Evolutionary conservation across 2,113 vertebrate species (phyloP), one percentile per base, ranked within the genome.

Genomic region (Vulpes ferrilata): DNA sequence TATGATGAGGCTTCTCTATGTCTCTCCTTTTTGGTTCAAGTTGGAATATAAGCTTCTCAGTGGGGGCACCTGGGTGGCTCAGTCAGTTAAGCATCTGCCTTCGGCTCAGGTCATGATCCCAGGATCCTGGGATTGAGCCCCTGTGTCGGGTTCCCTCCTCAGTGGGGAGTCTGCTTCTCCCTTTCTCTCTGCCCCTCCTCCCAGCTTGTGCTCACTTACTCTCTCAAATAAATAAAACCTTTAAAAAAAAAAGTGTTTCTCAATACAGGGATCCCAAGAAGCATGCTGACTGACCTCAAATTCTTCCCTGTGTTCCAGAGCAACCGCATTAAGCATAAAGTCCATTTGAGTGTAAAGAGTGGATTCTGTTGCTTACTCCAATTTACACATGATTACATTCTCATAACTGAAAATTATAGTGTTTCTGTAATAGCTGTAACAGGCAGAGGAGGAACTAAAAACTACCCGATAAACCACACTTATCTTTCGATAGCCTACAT

Each of bases 371-470:
- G 62, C 82, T 73, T 65, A 38, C 48, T 79, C 80, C 78, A 73
- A 84, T 83, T 82, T 62, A 78, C n/a, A 20, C 19, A 82, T 60
- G 67, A 48, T 23, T 64, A 38, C 57, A 65, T 59, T 71, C 64
- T 92, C 38, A 17, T 57, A 51, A 81, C 55, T n/a, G 35, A 74
- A 81, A 93, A 67, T n/a, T 30, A 55, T 19, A 1, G 62, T 59
- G 55, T 92, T 81, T 60, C 48, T 35, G 17, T 67, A 85, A 59
- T 5, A 88, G 83, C 48, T 53, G 38, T 6, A 7, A 20, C 65
- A 85, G 53, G 38, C 12, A 62, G 73, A 83, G n/a, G 90, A 91
- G 53, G 80, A 85, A 83, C 82, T 59, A 78, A 83, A 87, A 93
- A 82, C 15, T 5, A 67, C 76, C 57, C 7, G 32, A 60, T 13